phyloP scores from a whole-genome alignment of 2,113 vertebrate genomes.

The Cebus imitator region DNA sequence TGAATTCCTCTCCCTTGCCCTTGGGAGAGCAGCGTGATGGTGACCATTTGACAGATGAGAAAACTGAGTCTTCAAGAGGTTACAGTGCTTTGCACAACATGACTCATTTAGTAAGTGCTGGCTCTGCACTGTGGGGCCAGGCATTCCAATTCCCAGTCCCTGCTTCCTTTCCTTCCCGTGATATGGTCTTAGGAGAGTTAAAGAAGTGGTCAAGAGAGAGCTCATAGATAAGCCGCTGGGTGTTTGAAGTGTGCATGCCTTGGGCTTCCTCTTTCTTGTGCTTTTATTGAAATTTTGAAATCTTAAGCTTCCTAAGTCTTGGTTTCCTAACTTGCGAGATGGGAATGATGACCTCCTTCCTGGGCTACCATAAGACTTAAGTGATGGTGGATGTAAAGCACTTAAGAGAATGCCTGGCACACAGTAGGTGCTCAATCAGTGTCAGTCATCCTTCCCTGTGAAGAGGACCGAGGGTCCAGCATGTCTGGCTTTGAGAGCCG shows the following conservation, averaged over 20 bases:
- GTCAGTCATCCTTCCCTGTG: background rate
- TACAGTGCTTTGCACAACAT: background rate
- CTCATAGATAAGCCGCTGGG: background rate
- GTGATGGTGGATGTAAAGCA: background rate
- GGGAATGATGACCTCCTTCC: background rate
- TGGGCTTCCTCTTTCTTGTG: background rate
- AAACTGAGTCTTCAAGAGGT: background rate
- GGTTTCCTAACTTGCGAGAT: background rate
- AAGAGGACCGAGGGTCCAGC: background rate
- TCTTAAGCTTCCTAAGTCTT: background rate
- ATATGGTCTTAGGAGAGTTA: background rate
- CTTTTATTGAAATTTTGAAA: background rate
- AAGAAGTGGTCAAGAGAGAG: background rate
- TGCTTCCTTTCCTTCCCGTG: background rate
- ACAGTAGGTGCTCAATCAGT: background rate
- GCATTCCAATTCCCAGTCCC: too few relatives aligned
- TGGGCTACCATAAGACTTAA: background rate
- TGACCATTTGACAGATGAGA: background rate
- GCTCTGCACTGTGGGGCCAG: background rate
- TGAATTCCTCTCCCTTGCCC: background rate
- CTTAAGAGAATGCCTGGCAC: background rate
- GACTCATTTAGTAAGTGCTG: background rate
- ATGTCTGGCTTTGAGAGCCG: background rate
- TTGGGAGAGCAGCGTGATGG: background rate
- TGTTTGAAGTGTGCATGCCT: background rate